Conservation (phyloP, 2,888 invertebrate genomes). For the Himalopsyche kuldschensis region DNA sequence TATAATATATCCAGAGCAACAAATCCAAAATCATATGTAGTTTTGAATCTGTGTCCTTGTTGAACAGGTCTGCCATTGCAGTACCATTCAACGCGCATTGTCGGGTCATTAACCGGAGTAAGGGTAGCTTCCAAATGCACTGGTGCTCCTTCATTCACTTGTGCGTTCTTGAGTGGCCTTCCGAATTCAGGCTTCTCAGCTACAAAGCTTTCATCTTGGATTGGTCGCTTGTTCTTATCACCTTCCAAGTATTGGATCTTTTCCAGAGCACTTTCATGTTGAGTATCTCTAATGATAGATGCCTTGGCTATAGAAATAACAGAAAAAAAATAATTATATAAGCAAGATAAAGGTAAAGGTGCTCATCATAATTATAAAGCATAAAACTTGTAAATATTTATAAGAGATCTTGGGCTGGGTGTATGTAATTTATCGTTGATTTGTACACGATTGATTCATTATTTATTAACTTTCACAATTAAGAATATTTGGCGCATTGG, state of each 20-base stretch:
- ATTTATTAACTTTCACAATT: no score
- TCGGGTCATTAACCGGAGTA: conserved; percentile 96
- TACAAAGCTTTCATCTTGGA: conserved; percentile 72
- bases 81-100: conserved; percentile 98
- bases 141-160: conserved; percentile 81
- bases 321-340: neutral
- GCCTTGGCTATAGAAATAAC: conserved; percentile 65
- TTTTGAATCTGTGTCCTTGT: conserved; percentile 93
- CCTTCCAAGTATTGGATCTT: conserved; percentile 93
- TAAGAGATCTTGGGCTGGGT: no score
- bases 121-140: conserved; percentile 93
- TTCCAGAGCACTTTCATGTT: conserved; percentile 88
- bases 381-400: no score
- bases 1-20: conserved; percentile 95
- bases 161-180: conserved; percentile 82
- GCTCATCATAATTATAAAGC: neutral
- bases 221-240: conserved; percentile 71
- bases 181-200: conserved; percentile 90
- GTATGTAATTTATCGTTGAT: no score
- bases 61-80: conserved; percentile 92
- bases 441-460: no score
- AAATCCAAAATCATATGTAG: conserved; percentile 96
- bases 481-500: no score
- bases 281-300: conserved; percentile 85
- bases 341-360: neutral